phyloP scores from a whole-genome alignment of 1,140 invertebrate genomes.

The Leptonema lineaticorne region DNA sequence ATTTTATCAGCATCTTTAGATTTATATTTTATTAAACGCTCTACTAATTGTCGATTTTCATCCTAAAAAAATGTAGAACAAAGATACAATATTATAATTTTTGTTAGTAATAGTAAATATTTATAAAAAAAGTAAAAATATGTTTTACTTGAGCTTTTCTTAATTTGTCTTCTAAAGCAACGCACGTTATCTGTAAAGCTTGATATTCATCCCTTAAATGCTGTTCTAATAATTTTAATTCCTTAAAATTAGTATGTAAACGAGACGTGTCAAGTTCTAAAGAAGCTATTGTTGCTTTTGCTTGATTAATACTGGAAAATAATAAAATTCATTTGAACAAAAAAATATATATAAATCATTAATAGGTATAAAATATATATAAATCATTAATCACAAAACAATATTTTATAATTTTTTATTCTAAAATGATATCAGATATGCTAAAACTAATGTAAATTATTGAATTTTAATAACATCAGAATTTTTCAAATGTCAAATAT shows the following conservation, averaged over 20 bases:
- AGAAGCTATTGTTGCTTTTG: slow-evolving; percentile 63
- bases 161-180: slow-evolving; percentile 86
- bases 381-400: no score
- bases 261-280: slow-evolving; percentile 61
- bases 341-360: no score
- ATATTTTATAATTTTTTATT: no score
- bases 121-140: slow-evolving; percentile 11
- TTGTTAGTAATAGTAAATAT: background rate
- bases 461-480: no score
- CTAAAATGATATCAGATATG: no score
- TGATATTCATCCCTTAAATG: slow-evolving; percentile 92
- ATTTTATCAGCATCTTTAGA: slow-evolving; percentile 90
- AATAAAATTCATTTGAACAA: no score
- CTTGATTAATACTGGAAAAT: slow-evolving; percentile 70
- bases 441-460: no score
- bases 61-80: slow-evolving; percentile 62
- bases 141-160: slow-evolving; percentile 80
- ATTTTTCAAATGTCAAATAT: no score
- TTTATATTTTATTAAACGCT: slow-evolving; percentile 87
- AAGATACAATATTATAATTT: background rate
- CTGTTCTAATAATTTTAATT: slow-evolving; percentile 82
- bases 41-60: slow-evolving; percentile 85
- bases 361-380: no score
- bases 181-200: slow-evolving; percentile 87
- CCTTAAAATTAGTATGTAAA: slow-evolving; percentile 59